These are phyloP conservation scores for Ormyrus pomaceus DNA, from an alignment of 2,888 invertebrate species.

Conservation along the genomic window DNA sequence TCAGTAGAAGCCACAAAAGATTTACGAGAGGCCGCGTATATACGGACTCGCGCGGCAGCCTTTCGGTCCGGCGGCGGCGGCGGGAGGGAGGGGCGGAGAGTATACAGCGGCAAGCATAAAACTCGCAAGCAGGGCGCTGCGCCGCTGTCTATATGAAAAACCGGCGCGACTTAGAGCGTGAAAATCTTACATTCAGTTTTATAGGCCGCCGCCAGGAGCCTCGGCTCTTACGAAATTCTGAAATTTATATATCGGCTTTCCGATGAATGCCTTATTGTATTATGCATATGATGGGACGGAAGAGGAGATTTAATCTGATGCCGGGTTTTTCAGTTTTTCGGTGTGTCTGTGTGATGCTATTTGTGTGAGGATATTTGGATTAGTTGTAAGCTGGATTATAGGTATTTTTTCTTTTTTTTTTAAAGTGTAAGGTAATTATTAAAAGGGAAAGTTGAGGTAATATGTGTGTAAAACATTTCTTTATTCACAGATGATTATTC, in stretches of 20 bases:
- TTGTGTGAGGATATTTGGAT: too few relatives aligned
- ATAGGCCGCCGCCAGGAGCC: neutral
- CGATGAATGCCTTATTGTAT: slow-evolving; percentile 11
- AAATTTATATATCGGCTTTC: slow-evolving; percentile 15
- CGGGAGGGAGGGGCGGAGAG: too few relatives aligned
- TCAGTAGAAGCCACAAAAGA: slow-evolving; percentile 50
- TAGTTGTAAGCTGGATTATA: too few relatives aligned
- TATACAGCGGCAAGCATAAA: slow-evolving; percentile 2
- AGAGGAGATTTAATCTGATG: neutral
- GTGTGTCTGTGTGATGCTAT: too few relatives aligned
- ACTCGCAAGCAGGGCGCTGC: neutral
- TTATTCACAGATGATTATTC: too few relatives aligned
- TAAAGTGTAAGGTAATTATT: too few relatives aligned
- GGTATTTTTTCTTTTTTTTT: too few relatives aligned
- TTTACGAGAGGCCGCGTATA: slow-evolving; percentile 47
- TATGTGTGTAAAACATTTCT: too few relatives aligned
- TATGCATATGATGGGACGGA: slow-evolving; percentile 1
- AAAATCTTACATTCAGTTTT: slow-evolving; percentile 36
- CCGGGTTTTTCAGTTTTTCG: neutral
- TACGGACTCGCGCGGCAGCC: too few relatives aligned
- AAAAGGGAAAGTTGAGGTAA: too few relatives aligned
- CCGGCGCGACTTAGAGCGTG: slow-evolving; percentile 26
- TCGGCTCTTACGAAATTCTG: neutral
- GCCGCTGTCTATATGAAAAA: slow-evolving; percentile 3
- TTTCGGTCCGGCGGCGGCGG: too few relatives aligned